Base-by-base conservation (phyloP, 2,888 invertebrate species). In the Chymomyza procnemis region DNA sequence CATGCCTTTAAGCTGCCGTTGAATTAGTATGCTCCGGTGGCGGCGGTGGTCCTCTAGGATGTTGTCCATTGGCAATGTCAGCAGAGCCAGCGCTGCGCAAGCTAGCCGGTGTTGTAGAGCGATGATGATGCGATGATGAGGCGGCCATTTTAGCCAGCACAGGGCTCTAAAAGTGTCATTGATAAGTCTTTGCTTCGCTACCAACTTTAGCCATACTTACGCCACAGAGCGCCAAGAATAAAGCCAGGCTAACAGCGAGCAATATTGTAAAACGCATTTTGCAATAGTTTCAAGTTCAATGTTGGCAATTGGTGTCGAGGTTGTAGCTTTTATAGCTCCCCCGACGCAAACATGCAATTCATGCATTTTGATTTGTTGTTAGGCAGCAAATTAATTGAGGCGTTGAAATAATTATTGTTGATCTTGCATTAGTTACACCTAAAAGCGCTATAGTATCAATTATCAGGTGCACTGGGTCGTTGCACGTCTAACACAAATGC, bases 231-330 rank as follows among this genome's bases (percentile, higher is more conserved):
- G 80, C 83, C 71, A 80, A 58, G n/a, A 82, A 55, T 12, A 80
- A 30, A 55, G 74, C 66, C 47, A 85, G 66, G 41, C 72, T 50
- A 30, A 85, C 55, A 30, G 65, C 62, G 30, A 82, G 30, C 18
- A 80, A 21, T 30, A 78, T 70, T 46, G 18, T 67, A 58, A 81
- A 61, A 71, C 80, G 85, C 80, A 81, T 75, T 62, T 55, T 71
- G 73, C 8, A 26, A 5, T 6, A 57, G 21, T 18, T 19, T 61
- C 12, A 21, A 54, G 6, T 50, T 26, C 14, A n/a, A 26, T 30
- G 56, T 30, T 30, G 56, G 46, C 19, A 18, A 48, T 21, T 56
- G 46, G 72, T 66, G 76, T 66, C 80, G 80, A 74, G 83, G 67
- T 50, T 59, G 64, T 3, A 16, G 67, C 66, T 82, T 81, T 67